Evolutionary conservation across 1,140 invertebrate genomes (phyloP).

Genomic region (Bombus polaris): DNA sequence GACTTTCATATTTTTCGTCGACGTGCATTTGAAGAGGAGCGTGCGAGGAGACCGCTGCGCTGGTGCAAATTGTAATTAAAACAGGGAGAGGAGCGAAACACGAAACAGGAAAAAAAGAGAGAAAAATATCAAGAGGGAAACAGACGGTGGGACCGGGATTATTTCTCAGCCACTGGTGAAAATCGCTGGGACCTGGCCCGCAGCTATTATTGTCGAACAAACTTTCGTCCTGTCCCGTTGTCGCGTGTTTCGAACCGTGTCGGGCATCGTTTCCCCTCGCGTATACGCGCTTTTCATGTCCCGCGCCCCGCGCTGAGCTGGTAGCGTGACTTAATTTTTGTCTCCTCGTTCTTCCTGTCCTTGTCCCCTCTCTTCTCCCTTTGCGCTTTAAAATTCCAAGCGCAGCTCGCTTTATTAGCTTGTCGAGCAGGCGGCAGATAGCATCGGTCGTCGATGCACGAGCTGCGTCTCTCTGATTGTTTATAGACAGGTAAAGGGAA

Average conservation of each 20-base stretch:
- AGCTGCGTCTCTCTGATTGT: background rate
- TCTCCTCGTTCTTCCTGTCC: conserved; percentile 38
- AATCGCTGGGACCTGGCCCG: conserved; percentile 28
- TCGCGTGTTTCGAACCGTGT: conserved; percentile 34
- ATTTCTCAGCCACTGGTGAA: conserved; percentile 11
- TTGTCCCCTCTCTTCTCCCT: background rate
- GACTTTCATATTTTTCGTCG: background rate
- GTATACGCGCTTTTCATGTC: conserved; percentile 6
- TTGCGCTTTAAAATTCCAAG: background rate
- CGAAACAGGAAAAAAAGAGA: background rate
- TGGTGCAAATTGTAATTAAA: conserved; percentile 45
- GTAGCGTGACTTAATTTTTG: conserved; percentile 51
- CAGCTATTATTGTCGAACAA: conserved; percentile 21
- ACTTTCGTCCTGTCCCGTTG: conserved; percentile 29
- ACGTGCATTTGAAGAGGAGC: too few relatives aligned
- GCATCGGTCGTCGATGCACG: background rate
- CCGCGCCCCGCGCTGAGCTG: conserved; percentile 24
- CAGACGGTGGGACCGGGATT: background rate
- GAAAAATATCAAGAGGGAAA: background rate
- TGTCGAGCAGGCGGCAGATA: conserved; percentile 33
- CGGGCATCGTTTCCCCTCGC: background rate
- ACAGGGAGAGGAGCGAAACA: background rate
- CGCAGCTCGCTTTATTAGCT: conserved; percentile 33
- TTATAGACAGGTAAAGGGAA: background rate
- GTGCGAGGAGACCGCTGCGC: background rate